A percentile compares a stretch with the other conserved stretches of the same genome.
Evolutionary conservation across 2,113 vertebrate species (phyloP).

Genomic region (Vulpes lagopus): DNA sequence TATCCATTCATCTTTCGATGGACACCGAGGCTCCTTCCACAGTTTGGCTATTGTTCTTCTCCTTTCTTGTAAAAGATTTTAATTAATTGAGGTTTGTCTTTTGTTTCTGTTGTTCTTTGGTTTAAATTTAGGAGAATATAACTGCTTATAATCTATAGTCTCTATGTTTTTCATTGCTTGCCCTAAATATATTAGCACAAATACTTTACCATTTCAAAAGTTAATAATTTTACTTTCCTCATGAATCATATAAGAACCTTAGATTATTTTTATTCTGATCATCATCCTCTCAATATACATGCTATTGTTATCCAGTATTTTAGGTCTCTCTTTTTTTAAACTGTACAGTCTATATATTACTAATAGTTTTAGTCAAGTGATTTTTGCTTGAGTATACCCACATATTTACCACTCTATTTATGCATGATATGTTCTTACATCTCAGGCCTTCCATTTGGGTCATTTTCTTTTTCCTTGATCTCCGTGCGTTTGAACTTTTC

Average conservation of each 20-base stretch:
- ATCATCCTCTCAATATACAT: not conserved
- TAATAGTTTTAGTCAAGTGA: constrained; percentile 22
- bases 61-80: constrained; percentile 20
- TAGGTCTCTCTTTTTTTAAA: constrained; percentile 35
- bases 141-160: not conserved
- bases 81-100: not conserved
- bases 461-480: constrained; percentile 63
- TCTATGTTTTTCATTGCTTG: not conserved
- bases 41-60: not conserved
- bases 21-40: no score
- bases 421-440: constrained; percentile 32
- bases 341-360: not conserved
- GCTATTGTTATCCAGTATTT: not conserved
- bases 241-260: not conserved
- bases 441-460: constrained; percentile 46
- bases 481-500: constrained; percentile 62
- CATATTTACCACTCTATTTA: not conserved
- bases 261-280: not conserved
- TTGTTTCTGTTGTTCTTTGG: not conserved
- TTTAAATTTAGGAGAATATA: not conserved
- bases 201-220: not conserved
- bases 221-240: constrained; percentile 1
- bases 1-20: no score
- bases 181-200: not conserved
- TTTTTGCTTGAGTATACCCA: not conserved